Evolutionary conservation across 2,797 vertebrate species (phyloP), one percentile per base, ranked within the genome.

Genomic region (Pelodytes ibericus): DNA sequence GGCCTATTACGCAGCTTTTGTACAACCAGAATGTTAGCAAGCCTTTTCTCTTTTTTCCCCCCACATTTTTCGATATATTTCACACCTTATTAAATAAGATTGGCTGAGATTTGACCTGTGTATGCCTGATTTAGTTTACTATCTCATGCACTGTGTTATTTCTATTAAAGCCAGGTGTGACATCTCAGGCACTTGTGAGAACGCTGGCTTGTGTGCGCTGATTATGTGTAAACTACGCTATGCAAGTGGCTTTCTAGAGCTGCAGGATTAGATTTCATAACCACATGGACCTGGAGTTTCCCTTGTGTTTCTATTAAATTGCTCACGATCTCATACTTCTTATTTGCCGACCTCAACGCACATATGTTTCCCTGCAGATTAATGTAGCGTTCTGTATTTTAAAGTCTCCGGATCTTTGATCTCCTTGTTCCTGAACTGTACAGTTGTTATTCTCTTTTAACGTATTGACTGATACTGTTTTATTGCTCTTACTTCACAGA

Each of bases 231-330:
- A 76, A 63, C 74, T 76, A 71, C 31, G 66, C 74, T 76, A 64
- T 57, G 67, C 74, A 76, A 76, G 74, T 71, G 74, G 49, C 66
- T 76, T 64, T 71, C 74, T 56, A 63, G 66, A 36, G 44, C 74
- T 71, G 33, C 24, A 57, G 67, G 66, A 76, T 76, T 76, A 76
- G 60, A 76, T 76, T 76, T 76, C 74, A 76, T 76, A 76, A 69
- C 74, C 74, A 76, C 74, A 76, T 76, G 74, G 60, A 71, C 30
- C 74, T 71, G 66, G 64, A 44, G 62, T 61, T 82, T 78, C 49
- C 51, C 27, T 66, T 67, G 31, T 86, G 57, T 86, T 88, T 16
- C 80, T 64, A 71, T 76, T 76, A 76, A 70, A 71, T 63, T 57
- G 74, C 62, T 53, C 74, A 76, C 70, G 31, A 71, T 76, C 74